Conservation (phyloP, 2,888 invertebrate genomes). For the Iphiclides podalirius region DNA sequence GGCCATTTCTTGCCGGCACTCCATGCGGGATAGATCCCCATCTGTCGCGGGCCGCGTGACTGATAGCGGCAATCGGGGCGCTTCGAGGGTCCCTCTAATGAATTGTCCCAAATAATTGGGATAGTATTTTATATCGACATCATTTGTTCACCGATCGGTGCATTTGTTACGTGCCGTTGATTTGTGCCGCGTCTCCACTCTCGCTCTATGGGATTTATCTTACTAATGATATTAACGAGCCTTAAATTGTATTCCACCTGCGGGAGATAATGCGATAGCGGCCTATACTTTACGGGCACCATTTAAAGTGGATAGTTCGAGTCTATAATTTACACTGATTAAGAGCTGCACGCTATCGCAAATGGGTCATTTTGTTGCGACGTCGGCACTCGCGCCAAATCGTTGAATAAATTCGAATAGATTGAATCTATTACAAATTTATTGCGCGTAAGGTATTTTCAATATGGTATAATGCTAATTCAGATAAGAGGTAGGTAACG, state of each 20-base stretch:
- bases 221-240: conserved; percentile 37
- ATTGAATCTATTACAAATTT: conserved; percentile 18
- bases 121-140: conserved; percentile 75
- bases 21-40: conserved; percentile 70
- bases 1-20: conserved; percentile 76
- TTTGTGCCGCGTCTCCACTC: conserved; percentile 72
- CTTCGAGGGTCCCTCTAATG: conserved; percentile 71
- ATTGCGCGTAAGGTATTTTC: conserved; percentile 1
- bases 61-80: conserved; percentile 69
- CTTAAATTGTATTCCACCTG: conserved; percentile 34
- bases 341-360: conserved; percentile 15
- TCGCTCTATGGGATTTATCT: conserved; percentile 37
- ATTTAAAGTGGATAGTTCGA: conserved; percentile 6
- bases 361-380: conserved; percentile 22
- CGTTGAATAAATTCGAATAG: conserved; percentile 16
- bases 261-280: conserved; percentile 25
- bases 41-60: conserved; percentile 68
- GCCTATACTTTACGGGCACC: conserved; percentile 5
- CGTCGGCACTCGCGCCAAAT: conserved; percentile 14
- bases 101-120: conserved; percentile 80
- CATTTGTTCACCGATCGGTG: conserved; percentile 73
- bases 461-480: conserved; percentile 10
- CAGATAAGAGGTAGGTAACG: conserved; percentile 4
- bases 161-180: conserved; percentile 70
- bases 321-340: conserved; percentile 18